Evolutionary conservation across 1,140 invertebrate genomes (phyloP).

Genomic region (Mactra quadrangularis): DNA sequence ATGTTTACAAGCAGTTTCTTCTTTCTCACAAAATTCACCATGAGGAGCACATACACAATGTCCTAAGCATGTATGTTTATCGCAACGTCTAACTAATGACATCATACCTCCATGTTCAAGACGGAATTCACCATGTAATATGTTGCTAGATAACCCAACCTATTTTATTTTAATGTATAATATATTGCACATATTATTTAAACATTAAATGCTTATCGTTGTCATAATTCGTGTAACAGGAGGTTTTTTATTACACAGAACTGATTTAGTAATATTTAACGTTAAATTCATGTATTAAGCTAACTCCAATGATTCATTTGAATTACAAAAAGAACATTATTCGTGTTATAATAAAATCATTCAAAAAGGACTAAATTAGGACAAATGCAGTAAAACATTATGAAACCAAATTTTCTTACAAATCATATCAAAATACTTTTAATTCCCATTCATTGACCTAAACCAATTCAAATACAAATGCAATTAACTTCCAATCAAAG

Average conservation of each 20-base stretch:
- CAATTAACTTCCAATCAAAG: too few species aligned
- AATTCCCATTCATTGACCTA: not conserved
- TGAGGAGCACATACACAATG: constrained; percentile 57
- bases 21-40: constrained; percentile 8
- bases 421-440: too few species aligned
- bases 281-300: not conserved
- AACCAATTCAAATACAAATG: too few species aligned
- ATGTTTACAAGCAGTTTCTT: too few species aligned
- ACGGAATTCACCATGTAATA: constrained; percentile 37
- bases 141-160: constrained; percentile 37
- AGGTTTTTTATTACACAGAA: not conserved
- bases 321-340: not conserved
- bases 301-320: not conserved
- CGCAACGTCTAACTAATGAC: constrained; percentile 30
- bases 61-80: constrained; percentile 16
- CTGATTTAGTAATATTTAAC: not conserved
- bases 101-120: constrained; percentile 33
- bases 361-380: constrained; percentile 42
- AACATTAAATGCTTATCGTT: not conserved
- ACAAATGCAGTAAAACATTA: too few species aligned
- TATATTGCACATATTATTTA: too few species aligned
- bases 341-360: constrained; percentile 43
- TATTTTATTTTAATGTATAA: too few species aligned
- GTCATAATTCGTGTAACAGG: not conserved
- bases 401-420: too few species aligned